Conservation (phyloP, 2,888 invertebrate species). For the Xestia c-nigrum region DNA sequence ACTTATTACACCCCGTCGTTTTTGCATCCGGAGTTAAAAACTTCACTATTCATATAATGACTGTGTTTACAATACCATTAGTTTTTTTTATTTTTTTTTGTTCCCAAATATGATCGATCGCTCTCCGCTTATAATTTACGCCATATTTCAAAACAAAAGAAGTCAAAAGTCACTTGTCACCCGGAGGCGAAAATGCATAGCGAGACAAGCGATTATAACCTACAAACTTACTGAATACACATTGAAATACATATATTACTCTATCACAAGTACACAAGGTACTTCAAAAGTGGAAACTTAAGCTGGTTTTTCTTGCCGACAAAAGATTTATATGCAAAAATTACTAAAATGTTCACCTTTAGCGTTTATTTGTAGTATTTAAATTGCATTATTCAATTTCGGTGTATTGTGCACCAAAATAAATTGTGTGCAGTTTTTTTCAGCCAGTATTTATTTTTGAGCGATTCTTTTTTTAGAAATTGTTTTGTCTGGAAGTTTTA, state of each 20-base stretch:
- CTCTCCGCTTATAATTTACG: constrained; percentile 53
- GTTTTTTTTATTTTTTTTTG: background rate
- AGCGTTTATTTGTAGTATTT: constrained; percentile 64
- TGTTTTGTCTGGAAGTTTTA: background rate
- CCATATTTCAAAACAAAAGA: constrained; percentile 78
- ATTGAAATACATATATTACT: constrained; percentile 46
- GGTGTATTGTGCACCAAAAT: constrained; percentile 55
- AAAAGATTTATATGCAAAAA: constrained; percentile 76
- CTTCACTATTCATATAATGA: background rate
- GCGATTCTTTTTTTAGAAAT: constrained; percentile 10
- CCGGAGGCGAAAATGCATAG: constrained; percentile 76
- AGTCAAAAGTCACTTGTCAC: constrained; percentile 82
- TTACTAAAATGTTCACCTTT: constrained; percentile 69
- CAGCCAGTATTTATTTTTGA: constrained; percentile 3
- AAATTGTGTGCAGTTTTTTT: constrained; percentile 37
- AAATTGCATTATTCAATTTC: constrained; percentile 68
- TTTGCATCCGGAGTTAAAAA: background rate
- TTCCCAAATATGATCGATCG: constrained; percentile 38
- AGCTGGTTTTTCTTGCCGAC: constrained; percentile 59
- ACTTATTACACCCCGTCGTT: too few species aligned
- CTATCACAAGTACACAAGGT: constrained; percentile 39
- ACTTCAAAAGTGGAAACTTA: constrained; percentile 9
- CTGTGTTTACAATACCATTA: background rate
- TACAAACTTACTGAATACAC: constrained; percentile 44
- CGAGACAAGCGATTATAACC: constrained; percentile 70